Evolutionary conservation across 2,113 vertebrate species (phyloP), one percentile per base, ranked within the genome.

Genomic region (Myotis brandtii): DNA sequence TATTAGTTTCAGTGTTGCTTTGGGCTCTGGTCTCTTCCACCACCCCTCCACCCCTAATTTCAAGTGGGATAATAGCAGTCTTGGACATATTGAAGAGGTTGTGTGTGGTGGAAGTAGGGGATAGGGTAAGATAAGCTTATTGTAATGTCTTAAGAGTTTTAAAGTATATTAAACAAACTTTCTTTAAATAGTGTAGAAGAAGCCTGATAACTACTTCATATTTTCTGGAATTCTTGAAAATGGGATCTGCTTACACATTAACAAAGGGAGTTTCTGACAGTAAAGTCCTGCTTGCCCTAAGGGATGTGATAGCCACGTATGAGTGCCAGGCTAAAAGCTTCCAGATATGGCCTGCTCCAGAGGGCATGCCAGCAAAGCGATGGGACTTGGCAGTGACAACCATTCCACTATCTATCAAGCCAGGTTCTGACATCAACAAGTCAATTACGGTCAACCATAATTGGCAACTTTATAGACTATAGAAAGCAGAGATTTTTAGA

Each of bases 1-100:
- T 97, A 95, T 92, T 97, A 90, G 46, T 91, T 97, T 85, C 94
- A 96, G 81, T 98, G 93, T 97, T 98, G 96, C 95, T 76, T 96
- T 98, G 98, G 96, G 96, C 95, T 97, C 37, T 43, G 91, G 73
- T 77, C 54, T 80, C 89, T 46, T 70, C 2, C 0, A 56, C 46
- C 13, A 32, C 62, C 17, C 46, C 62, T 59, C 30, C 23, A 48
- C 23, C 79, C 27, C 20, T 72, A 62, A 88, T 86, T 94, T 94
- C 72, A 73, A 96, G 76, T 23, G 73, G 43, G 34, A 59, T 84
- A 93, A 88, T 20, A 81, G 59, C 54, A 64, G 9, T 21, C 32
- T 95, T 93, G 43, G 86, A 75, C 56, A 23, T 52, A 48, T 11
- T 87, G 11, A 72, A 93, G 83, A 88, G 32, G 5, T 48, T 54